Conservation (phyloP, 64 coral and sea anemone genomes). For the Porites lutea region DNA sequence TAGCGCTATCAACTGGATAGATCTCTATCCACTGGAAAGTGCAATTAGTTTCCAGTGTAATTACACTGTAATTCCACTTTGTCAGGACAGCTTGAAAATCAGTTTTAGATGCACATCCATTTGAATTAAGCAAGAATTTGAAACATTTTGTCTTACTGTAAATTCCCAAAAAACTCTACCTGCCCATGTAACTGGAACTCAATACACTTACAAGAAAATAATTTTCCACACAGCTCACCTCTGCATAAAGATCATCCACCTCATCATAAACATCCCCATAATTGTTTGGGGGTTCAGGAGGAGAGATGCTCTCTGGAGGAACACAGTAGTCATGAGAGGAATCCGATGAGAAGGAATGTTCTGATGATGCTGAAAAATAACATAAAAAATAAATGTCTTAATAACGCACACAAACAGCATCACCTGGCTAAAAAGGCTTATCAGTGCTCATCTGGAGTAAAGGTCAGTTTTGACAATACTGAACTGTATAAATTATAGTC, state of each 20-base stretch:
- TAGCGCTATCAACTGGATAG: no score
- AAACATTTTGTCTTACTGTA: no score
- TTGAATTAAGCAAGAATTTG: no score
- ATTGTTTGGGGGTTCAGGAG: constrained; percentile 24
- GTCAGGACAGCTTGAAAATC: no score
- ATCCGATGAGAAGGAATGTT: constrained; percentile 41
- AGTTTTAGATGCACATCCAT: no score
- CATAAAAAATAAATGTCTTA: not conserved
- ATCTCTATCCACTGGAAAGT: no score
- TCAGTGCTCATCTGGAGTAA: not conserved
- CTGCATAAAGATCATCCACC: constrained; percentile 28
- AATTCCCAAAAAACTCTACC: no score
- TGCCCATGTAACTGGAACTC: no score
- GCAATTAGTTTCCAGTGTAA: no score
- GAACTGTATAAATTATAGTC: not conserved
- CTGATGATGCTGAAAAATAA: constrained; percentile 17
- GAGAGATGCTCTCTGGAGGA: constrained; percentile 23
- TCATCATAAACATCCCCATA: constrained; percentile 11
- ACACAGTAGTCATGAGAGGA: constrained; percentile 40
- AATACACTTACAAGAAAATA: not conserved
- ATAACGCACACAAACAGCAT: not conserved
- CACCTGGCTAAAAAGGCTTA: not conserved
- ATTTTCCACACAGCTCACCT: constrained; percentile 1
- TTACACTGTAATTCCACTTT: no score
- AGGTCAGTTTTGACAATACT: not conserved